These are phyloP conservation scores for Amblyjoppa fuscipennis DNA, from an alignment of 2,888 invertebrate genomes.

Conservation along the genomic window DNA sequence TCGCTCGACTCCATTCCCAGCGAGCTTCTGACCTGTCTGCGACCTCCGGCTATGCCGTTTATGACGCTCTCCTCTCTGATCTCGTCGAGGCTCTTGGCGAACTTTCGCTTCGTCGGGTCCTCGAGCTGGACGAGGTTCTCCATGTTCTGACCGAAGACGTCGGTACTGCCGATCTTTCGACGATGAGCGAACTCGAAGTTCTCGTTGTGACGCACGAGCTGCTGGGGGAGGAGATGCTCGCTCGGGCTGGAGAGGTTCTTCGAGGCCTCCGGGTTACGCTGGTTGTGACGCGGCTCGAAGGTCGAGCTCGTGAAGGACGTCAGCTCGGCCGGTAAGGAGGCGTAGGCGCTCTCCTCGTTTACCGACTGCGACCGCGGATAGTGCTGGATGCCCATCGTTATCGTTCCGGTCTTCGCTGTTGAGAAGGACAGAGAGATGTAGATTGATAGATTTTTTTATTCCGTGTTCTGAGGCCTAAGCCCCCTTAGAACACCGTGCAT, in stretches of 20 bases:
- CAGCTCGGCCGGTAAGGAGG: conserved; percentile 80
- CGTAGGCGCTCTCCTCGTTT: conserved; percentile 78
- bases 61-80: conserved; percentile 77
- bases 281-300: conserved; percentile 77
- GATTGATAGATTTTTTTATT: no score
- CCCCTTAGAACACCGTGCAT: no score
- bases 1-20: conserved; percentile 72
- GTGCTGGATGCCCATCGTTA: conserved; percentile 81
- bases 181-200: conserved; percentile 78
- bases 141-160: conserved; percentile 83
- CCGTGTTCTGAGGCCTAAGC: no score
- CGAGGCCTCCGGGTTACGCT: conserved; percentile 52
- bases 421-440: background rate
- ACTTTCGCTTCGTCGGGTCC: conserved; percentile 79
- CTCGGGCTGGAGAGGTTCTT: conserved; percentile 61
- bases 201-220: conserved; percentile 78
- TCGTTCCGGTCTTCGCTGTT: conserved; percentile 79
- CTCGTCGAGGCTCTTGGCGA: conserved; percentile 80
- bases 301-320: conserved; percentile 81
- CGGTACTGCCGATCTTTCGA: conserved; percentile 81
- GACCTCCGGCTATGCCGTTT: conserved; percentile 57
- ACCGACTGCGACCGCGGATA: conserved; percentile 77
- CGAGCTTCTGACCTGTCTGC: conserved; percentile 76
- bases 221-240: conserved; percentile 69
- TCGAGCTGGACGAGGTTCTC: conserved; percentile 82